Evolutionary conservation across 2,797 vertebrate species (phyloP), one percentile per base, ranked within the genome.

Genomic region (Hirundo rustica): DNA sequence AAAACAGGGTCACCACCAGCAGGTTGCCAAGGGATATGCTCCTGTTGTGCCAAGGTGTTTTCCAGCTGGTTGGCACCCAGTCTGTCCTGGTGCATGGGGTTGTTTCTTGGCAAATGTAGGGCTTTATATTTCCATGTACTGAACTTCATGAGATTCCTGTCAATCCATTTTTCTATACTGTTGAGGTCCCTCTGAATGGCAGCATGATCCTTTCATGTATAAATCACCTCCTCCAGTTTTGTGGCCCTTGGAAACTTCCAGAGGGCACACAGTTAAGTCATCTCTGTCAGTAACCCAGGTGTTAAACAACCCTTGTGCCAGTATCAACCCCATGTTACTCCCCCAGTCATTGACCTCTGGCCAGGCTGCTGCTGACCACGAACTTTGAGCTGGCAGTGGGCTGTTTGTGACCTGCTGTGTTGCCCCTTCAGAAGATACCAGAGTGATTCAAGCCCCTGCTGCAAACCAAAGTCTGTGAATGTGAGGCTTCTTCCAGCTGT

Each of bases 391-490:
- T 72, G 11, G 8, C 51, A 50, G 8, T 18, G 40, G 16, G 11
- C 10, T 40, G 13, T 54, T 54, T 61, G 55, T 30, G 55, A 25
- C 72, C 47, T 29, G 11, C 38, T 68, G 29, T 25, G 29, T 4
- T 76, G 16, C 48, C 19, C 34, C 34, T 70, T 47, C 65, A 86
- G 48, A 77, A 61, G 55, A 29, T 4, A 21, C 7, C 42, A 34
- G n/a, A 47, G 34, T 30, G 25, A 54, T 40, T 47, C 73, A 47
- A 62, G 16, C 10, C 40, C 23, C 45, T 25, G 3, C 20, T 29
- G 40, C 1, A 3, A 10, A 61, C 6, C n/a, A 61, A 22, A 36
- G 29, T 15, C 48, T 25, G 17, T 47, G 30, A 70, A 61, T 0
- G 0, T 40, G 64, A 61, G 34, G 23, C 23, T 68, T 61, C 40